Conservation (phyloP, 1,140 invertebrate genomes). For the Nomia melanderi region DNA sequence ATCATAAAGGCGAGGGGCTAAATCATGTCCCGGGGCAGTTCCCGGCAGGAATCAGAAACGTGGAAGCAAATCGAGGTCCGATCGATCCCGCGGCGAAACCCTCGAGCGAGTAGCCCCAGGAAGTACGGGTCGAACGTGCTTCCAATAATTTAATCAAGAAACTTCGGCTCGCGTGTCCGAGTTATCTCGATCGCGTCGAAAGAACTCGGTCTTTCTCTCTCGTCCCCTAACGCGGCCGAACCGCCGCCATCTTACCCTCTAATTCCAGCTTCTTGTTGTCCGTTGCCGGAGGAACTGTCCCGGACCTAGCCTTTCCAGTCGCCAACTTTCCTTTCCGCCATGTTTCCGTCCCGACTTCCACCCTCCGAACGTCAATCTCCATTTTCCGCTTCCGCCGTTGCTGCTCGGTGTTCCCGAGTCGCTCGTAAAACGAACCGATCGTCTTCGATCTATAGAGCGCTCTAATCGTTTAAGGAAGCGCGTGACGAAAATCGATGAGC, state of each 20-base stretch:
- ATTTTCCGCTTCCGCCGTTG: no score
- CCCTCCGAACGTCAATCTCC: no score
- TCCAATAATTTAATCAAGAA: slow-evolving; percentile 2
- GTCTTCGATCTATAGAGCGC: no score
- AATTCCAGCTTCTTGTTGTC: neutral
- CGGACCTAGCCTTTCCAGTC: neutral
- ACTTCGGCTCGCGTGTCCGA: neutral
- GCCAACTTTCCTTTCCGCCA: neutral
- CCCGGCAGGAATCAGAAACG: neutral
- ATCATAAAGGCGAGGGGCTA: no score
- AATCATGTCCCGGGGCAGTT: neutral
- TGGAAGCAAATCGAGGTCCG: neutral
- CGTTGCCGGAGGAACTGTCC: neutral
- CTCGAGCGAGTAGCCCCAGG: neutral
- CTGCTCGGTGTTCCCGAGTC: neutral
- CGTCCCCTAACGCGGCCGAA: no score
- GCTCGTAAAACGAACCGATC: slow-evolving; percentile 3
- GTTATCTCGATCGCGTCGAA: neutral
- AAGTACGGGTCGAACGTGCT: neutral
- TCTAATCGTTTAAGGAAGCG: no score
- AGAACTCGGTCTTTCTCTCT: neutral
- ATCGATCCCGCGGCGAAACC: neutral
- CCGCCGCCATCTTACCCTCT: neutral
- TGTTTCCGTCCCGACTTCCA: no score
- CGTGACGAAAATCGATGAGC: no score